phyloP scores from a whole-genome alignment of 2,113 vertebrate genomes.

The Pampusana beccarii region DNA sequence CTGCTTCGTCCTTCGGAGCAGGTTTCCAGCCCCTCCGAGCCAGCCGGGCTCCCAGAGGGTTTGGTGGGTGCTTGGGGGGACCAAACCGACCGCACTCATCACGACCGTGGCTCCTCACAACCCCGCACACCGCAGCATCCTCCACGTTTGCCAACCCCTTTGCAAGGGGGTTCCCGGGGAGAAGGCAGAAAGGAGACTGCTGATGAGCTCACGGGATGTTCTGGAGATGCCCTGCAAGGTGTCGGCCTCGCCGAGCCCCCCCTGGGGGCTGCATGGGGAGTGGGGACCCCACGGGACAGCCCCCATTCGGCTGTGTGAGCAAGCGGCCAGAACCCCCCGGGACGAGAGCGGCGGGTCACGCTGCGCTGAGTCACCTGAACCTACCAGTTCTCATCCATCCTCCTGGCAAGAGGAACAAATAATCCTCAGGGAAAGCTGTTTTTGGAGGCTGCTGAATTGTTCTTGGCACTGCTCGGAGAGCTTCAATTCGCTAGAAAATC shows the following conservation, averaged over 20 bases:
- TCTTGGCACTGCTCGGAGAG: constrained; percentile 28
- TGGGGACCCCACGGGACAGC: neutral
- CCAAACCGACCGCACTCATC: neutral
- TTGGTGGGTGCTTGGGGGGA: neutral
- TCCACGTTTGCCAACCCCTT: constrained; percentile 5
- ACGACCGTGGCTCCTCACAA: fast-evolving
- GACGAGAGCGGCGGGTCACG: neutral
- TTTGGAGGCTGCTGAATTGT: constrained; percentile 57
- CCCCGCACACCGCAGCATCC: neutral
- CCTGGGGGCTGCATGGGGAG: neutral
- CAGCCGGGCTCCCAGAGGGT: neutral
- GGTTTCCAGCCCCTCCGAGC: neutral
- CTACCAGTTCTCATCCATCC: neutral
- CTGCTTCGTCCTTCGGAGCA: neutral
- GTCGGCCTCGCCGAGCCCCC: neutral
- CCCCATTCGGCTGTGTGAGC: fast-evolving
- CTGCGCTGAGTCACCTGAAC: constrained; percentile 27
- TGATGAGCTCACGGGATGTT: neutral
- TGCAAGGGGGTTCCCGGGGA: neutral
- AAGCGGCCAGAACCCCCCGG: neutral
- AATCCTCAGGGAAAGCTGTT: constrained; percentile 43
- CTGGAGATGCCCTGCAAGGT: neutral
- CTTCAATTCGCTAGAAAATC: constrained; percentile 27
- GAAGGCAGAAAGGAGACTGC: neutral
- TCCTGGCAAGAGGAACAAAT: constrained; percentile 6